Percentiles rank a stretch among this genome's conserved stretches.
Evolutionary conservation across 2,797 vertebrate genomes (phyloP).

Genomic region (Ficedula albicollis): DNA sequence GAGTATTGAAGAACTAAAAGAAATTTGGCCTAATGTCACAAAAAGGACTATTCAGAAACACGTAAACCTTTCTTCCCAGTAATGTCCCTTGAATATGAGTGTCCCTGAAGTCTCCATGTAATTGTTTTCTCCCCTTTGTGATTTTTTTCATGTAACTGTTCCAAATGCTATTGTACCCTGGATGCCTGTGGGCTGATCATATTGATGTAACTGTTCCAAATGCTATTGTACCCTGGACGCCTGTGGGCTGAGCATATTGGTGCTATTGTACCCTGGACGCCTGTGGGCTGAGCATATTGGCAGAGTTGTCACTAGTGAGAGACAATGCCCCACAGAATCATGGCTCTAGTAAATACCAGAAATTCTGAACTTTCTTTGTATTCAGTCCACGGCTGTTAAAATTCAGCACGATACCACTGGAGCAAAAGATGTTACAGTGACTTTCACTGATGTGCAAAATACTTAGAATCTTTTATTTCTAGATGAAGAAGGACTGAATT

Average conservation of each 20-base stretch:
- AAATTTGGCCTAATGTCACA: neutral
- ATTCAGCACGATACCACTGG: neutral
- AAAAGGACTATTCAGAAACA: neutral
- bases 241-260: neutral
- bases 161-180: neutral
- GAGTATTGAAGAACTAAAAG: neutral
- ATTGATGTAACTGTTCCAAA: too few relatives aligned
- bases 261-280: neutral
- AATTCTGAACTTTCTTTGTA: neutral
- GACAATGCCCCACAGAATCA: neutral
- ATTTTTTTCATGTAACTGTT: neutral
- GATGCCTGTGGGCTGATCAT: neutral
- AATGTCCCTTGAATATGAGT: neutral
- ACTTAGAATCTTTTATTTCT: neutral
- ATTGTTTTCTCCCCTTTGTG: neutral
- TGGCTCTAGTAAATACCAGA: neutral
- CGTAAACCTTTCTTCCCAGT: rapidly evolving
- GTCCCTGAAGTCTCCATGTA: neutral
- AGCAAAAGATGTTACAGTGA: neutral
- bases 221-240: neutral
- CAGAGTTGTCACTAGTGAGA: neutral
- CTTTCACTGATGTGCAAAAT: neutral
- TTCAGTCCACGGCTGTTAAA: neutral
- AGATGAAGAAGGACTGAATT: neutral
- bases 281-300: neutral